Conservation (phyloP, 2,888 invertebrate genomes). For the Chelonus formosanus region DNA sequence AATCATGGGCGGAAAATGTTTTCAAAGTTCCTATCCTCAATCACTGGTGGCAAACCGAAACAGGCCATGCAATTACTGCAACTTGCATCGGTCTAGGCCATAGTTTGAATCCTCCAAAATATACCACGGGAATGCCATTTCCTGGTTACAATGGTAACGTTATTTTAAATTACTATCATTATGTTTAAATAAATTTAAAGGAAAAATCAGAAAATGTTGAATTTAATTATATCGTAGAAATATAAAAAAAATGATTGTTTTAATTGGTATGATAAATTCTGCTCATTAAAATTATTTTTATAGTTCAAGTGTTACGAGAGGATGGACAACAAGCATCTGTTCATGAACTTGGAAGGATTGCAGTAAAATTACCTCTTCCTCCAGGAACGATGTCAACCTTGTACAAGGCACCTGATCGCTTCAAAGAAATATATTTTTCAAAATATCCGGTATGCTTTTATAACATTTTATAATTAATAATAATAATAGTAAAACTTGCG, state of each 20-base stretch:
- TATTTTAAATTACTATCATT: too few species aligned
- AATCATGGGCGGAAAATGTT: conserved; percentile 76
- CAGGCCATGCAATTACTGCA: conserved; percentile 89
- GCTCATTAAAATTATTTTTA: conserved; percentile 40
- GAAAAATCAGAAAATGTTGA: too few species aligned
- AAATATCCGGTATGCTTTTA: conserved; percentile 77
- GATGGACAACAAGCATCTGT: conserved; percentile 76
- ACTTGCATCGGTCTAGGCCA: conserved; percentile 82
- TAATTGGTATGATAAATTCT: too few species aligned
- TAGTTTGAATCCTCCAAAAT: conserved; percentile 75
- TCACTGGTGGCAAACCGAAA: conserved; percentile 98
- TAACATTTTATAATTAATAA: conserved; percentile 10
- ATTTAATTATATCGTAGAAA: too few species aligned
- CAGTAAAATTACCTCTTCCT: conserved; percentile 84
- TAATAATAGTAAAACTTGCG: not conserved
- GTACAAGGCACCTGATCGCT: conserved; percentile 82
- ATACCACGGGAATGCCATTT: conserved; percentile 85
- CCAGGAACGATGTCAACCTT: conserved; percentile 88
- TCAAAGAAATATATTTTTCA: conserved; percentile 82
- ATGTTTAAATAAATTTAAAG: too few species aligned
- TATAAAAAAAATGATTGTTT: too few species aligned
- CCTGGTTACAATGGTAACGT: conserved; percentile 83
- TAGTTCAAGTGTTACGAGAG: conserved; percentile 74
- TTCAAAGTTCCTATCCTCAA: conserved; percentile 84
- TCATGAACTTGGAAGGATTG: conserved; percentile 85